Evolutionary conservation across 2,888 invertebrate species (phyloP), one percentile per base, ranked within the genome.

Genomic region (Notodonta ziczac): DNA sequence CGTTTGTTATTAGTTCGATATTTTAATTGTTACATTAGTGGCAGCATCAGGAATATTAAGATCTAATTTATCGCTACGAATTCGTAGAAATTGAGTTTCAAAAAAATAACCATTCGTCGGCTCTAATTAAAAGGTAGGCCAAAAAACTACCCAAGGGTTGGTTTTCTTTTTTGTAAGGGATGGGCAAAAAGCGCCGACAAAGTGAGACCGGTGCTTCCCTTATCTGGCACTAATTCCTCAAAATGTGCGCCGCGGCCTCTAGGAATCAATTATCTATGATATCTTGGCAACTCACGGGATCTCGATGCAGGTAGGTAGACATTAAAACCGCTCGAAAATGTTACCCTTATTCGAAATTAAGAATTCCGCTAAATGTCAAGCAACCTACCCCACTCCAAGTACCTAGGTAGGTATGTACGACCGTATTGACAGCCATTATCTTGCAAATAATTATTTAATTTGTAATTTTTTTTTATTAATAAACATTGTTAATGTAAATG

Each of bases 91-190:
- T 63, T 57, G 58, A 57, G 72, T 70, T 75, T 39, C 39, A 62
- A 57, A 51, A 55, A 72, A 78, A 78, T 77, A 77, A 75, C 74
- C 75, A 69, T 73, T 66, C 70, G 54, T 76, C 69, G 73, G 72
- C 76, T 78, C 88, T 93, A 93, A 93, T 93, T 92, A 91, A 91
- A 90, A 88, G 86, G 85, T 87, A 84, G 84, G 71, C 83, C 87
- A 90, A 92, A 93, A 92, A 92, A 87, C 66, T 79, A 78, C 84
- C 83, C 78, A 68, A 82, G 87, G 89, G 91, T 85, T 84, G 86
- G 80, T 80, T 76, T 85, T 86, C 83, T 84, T 78, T 86, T 88
- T 89, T 85, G 83, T 84, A 63, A 69, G 74, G 78, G 83, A 74
- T 81, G 71, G 69, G 74, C 81, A 89, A 90, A 90, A 91, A 90